Percentiles rank a stretch among this genome's conserved stretches.
Evolutionary conservation across 2,888 invertebrate species (phyloP).

Genomic region (Tetragonisca angustula): DNA sequence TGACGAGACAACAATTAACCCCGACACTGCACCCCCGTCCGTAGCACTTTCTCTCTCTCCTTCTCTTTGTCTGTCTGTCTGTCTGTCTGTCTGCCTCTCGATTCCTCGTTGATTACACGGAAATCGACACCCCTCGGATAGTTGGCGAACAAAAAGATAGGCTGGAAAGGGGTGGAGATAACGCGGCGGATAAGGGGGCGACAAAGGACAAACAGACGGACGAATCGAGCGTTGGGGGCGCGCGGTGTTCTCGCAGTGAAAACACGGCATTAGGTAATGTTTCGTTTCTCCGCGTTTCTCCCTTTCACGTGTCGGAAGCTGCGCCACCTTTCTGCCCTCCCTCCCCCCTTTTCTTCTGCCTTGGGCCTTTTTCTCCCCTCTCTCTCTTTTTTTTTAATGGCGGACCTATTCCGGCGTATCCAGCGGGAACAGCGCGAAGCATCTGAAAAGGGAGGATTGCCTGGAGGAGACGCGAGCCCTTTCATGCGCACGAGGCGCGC

Average conservation of each 20-base stretch:
- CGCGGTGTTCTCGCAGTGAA: slow-evolving; percentile 52
- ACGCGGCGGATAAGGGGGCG: slow-evolving; percentile 12
- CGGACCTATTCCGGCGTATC: slow-evolving; percentile 49
- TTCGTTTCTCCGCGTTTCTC: slow-evolving; percentile 48
- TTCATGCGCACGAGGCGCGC: slow-evolving; percentile 32
- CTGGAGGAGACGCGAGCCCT: slow-evolving; percentile 56
- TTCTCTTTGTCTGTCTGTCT: no score
- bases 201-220: slow-evolving; percentile 29
- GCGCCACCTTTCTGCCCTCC: slow-evolving; percentile 34
- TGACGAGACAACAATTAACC: slow-evolving; percentile 48
- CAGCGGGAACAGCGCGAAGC: slow-evolving; percentile 37
- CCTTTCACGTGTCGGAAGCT: slow-evolving; percentile 35
- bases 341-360: background rate
- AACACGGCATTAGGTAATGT: slow-evolving; percentile 67
- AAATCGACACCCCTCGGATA: slow-evolving; percentile 59
- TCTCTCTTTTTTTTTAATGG: slow-evolving; percentile 55
- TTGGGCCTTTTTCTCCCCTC: background rate
- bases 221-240: background rate
- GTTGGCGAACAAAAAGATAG: slow-evolving; percentile 43
- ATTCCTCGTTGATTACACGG: slow-evolving; percentile 63
- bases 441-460: slow-evolving; percentile 61
- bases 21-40: background rate
- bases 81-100: slow-evolving; percentile 10
- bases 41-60: background rate
- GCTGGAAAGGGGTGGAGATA: slow-evolving; percentile 17